These are phyloP conservation scores for Hyalella azteca DNA, from an alignment of 2,888 invertebrate genomes.

Conservation along the genomic window DNA sequence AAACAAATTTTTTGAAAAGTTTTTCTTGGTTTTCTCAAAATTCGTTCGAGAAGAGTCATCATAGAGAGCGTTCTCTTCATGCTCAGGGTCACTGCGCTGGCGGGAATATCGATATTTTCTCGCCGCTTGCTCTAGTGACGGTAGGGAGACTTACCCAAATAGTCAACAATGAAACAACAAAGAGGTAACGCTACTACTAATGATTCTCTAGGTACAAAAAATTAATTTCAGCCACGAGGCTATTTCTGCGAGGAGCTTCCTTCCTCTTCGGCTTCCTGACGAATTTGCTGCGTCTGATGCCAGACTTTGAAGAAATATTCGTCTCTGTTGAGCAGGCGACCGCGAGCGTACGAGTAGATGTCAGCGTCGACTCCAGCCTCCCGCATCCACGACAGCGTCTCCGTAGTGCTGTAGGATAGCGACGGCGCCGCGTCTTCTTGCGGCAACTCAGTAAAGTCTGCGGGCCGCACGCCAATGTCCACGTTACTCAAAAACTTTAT, in stretches of 20 bases:
- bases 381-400: conserved; percentile 91
- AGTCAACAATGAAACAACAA: conserved; percentile 29
- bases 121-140: neutral
- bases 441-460: conserved; percentile 68
- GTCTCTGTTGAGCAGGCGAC: conserved; percentile 80
- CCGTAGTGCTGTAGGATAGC: conserved; percentile 81
- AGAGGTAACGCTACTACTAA: conserved; percentile 2
- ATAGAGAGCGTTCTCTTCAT: neutral
- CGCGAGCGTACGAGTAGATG: conserved; percentile 86
- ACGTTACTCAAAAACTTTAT: conserved; percentile 31
- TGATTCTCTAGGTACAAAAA: conserved; percentile 30
- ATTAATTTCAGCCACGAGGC: neutral
- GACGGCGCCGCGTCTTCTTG: conserved; percentile 73
- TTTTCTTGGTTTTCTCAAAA: too few relatives aligned
- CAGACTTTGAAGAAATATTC: conserved; percentile 96
- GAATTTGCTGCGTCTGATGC: conserved; percentile 65
- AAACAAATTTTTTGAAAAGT: neutral
- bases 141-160: conserved; percentile 25
- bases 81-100: neutral
- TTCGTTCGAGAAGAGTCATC: neutral
- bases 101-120: neutral
- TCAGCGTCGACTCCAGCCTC: conserved; percentile 94
- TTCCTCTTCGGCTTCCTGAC: conserved; percentile 39
- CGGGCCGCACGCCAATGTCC: neutral
- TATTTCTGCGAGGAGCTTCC: neutral